Conservation (phyloP, 2,113 vertebrate species). For the Planiliza haematocheilus region DNA sequence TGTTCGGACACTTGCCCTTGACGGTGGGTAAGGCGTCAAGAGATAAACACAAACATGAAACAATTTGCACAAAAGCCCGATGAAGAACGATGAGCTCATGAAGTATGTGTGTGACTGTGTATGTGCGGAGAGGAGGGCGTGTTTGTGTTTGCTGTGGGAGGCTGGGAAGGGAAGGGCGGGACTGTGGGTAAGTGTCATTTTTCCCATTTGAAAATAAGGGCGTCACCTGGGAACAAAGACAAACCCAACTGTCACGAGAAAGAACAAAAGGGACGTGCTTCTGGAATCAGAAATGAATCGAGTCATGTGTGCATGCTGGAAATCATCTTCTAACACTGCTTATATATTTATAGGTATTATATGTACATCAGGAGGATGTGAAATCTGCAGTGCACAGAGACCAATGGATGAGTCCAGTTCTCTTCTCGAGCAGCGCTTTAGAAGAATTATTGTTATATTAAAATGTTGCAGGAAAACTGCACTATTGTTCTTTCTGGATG, state of each 20-base stretch:
- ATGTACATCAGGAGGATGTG: no score
- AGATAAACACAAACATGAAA: constrained; percentile 21
- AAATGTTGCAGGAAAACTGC: no score
- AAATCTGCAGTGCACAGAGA: no score
- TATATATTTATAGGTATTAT: background rate
- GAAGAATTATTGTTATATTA: no score
- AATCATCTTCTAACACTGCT: background rate
- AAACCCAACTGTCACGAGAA: constrained; percentile 48
- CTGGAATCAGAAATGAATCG: background rate
- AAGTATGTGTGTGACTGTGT: constrained; percentile 2
- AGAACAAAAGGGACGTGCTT: constrained; percentile 33
- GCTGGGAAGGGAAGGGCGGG: constrained; percentile 39
- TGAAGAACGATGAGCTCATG: constrained; percentile 7
- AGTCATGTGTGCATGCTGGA: background rate
- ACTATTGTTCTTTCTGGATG: no score
- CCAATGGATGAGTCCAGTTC: background rate
- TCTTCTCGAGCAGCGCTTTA: background rate
- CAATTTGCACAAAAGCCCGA: constrained; percentile 6
- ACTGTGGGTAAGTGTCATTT: constrained; percentile 47
- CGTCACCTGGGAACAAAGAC: constrained; percentile 60
- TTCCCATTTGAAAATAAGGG: constrained; percentile 65
- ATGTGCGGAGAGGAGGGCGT: constrained; percentile 31
- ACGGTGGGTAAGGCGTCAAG: background rate
- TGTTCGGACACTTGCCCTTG: constrained; percentile 6
- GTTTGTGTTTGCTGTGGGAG: constrained; percentile 51